Conservation (phyloP, 2,888 invertebrate genomes). For the Noctua janthina region DNA sequence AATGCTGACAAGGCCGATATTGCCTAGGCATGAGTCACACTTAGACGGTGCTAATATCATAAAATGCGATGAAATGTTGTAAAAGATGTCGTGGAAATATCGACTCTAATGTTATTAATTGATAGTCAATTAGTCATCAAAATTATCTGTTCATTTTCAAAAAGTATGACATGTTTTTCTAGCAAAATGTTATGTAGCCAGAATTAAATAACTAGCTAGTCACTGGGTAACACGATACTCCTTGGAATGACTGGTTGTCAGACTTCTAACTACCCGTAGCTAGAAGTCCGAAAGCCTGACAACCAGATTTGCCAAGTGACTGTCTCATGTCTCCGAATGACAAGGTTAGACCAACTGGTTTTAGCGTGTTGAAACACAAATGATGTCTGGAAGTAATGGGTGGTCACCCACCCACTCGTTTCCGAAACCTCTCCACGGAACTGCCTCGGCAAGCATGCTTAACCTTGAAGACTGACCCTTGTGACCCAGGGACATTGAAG, state of each 20-base stretch:
- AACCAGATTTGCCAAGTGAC: no score
- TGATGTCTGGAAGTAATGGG: no score
- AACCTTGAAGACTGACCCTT: neutral
- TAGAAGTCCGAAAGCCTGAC: no score
- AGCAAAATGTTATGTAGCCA: neutral
- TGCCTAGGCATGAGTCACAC: constrained; percentile 14
- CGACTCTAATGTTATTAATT: neutral
- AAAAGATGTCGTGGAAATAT: neutral
- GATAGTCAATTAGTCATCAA: neutral
- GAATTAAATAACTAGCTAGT: neutral
- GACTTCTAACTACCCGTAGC: neutral
- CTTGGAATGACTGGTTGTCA: neutral
- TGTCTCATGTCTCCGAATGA: no score
- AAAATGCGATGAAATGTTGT: neutral
- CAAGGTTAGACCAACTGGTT: no score
- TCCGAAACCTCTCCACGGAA: no score
- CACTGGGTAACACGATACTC: neutral
- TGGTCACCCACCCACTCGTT: no score
- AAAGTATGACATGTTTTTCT: neutral
- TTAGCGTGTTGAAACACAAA: no score
- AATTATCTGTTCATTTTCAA: neutral
- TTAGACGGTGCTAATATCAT: neutral
- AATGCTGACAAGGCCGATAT: constrained; percentile 16
- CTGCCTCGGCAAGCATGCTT: neutral
- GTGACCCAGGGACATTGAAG: neutral